These are phyloP conservation scores for Barbus barbus DNA, from an alignment of 2,113 vertebrate species.

Conservation along the genomic window DNA sequence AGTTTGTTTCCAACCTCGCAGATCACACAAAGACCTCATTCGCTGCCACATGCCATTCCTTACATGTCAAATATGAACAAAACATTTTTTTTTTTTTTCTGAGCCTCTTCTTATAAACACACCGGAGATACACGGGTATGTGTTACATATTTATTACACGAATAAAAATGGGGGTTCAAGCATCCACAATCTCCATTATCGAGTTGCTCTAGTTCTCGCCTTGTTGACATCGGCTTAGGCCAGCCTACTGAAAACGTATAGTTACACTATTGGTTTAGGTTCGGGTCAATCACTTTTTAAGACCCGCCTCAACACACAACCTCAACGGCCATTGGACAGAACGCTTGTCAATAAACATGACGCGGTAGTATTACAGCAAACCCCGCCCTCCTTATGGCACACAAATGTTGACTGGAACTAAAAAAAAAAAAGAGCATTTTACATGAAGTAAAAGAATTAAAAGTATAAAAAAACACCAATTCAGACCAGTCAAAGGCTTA, in stretches of 20 bases:
- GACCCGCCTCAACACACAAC: background rate
- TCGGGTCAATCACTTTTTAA: constrained; percentile 45
- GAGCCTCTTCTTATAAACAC: background rate
- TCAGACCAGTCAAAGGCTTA: rapidly evolving
- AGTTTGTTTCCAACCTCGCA: background rate
- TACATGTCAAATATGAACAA: background rate
- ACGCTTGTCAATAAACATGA: constrained; percentile 61
- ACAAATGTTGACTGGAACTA: constrained; percentile 37
- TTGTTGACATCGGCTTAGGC: constrained; percentile 69
- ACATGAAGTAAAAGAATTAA: background rate
- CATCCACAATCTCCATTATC: constrained; percentile 44
- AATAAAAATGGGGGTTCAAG: background rate
- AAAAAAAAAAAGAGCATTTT: background rate
- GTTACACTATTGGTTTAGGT: constrained; percentile 56
- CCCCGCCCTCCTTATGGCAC: constrained; percentile 2
- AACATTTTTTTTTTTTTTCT: background rate
- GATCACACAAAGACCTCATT: background rate
- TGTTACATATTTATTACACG: background rate
- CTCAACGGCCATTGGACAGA: constrained; percentile 60
- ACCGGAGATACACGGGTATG: background rate
- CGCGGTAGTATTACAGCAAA: background rate
- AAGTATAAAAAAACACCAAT: background rate
- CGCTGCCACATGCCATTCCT: background rate
- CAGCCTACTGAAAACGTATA: background rate
- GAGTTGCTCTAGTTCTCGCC: constrained; percentile 51